Conservation (phyloP, 2,888 invertebrate species). For the Gasteruption jaculator region DNA sequence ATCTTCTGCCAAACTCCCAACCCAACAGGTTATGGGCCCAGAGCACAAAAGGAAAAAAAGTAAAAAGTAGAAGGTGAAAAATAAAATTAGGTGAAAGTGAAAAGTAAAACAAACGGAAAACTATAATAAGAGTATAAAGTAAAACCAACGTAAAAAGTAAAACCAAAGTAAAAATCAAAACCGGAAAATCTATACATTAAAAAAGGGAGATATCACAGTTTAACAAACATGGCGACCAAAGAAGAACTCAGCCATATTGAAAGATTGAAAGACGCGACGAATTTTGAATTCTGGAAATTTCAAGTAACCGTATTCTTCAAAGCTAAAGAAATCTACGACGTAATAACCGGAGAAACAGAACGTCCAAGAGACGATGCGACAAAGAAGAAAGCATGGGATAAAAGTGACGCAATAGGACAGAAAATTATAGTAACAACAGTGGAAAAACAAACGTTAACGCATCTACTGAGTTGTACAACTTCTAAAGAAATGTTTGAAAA, state of each 20-base stretch:
- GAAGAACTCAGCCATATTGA: constrained; percentile 6
- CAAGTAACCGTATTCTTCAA: constrained; percentile 17
- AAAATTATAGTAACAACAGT: constrained; percentile 9
- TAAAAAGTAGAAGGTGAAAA: too few relatives aligned
- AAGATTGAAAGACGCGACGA: constrained; percentile 19
- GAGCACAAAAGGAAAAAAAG: too few relatives aligned
- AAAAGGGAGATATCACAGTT: too few relatives aligned
- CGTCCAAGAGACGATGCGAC: not conserved
- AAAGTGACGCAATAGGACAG: constrained; percentile 12
- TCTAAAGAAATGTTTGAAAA: constrained; percentile 16
- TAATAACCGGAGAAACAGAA: constrained; percentile 4
- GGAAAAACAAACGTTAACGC: constrained; percentile 10
- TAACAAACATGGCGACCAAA: too few relatives aligned
- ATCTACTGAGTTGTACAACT: constrained; percentile 17
- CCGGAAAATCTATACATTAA: too few relatives aligned
- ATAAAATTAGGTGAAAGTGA: too few relatives aligned
- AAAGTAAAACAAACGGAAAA: too few relatives aligned
- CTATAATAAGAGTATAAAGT: too few relatives aligned
- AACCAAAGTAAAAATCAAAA: too few relatives aligned
- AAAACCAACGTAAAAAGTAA: too few relatives aligned
- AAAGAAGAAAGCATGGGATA: constrained; percentile 7
- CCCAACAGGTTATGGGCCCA: too few relatives aligned
- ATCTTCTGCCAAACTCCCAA: too few relatives aligned
- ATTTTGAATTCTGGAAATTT: constrained; percentile 24
- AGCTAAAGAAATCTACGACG: constrained; percentile 10